phyloP scores from a whole-genome alignment of 1,140 invertebrate species.

The Solenopsis invicta region DNA sequence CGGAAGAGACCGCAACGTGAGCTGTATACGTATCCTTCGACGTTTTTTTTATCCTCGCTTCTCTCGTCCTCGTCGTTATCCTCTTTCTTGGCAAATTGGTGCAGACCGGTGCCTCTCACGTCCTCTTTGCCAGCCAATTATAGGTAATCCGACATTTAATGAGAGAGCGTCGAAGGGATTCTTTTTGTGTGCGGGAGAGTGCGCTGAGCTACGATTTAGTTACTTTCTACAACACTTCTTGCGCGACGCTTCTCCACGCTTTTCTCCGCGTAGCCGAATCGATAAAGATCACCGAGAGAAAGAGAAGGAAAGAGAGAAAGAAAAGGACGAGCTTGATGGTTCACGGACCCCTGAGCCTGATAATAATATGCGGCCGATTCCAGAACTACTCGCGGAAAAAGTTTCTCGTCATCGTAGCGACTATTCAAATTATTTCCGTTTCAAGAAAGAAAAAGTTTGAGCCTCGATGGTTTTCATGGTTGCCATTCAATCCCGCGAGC shows the following conservation, averaged over 20 bases:
- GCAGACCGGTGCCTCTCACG: constrained; percentile 11
- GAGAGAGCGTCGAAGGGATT: constrained; percentile 66
- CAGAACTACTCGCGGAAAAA: constrained; percentile 65
- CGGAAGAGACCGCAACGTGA: constrained; percentile 82
- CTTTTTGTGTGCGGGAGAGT: constrained; percentile 13
- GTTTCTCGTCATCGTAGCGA: constrained; percentile 73
- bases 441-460: constrained; percentile 60
- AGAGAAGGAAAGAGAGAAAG: constrained; percentile 9
- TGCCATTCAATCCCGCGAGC: constrained; percentile 41
- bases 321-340: neutral
- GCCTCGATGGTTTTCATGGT: constrained; percentile 49
- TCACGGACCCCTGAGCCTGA: constrained; percentile 64
- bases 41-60: constrained; percentile 40
- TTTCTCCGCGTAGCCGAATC: constrained; percentile 41
- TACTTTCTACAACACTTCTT: constrained; percentile 36
- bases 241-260: constrained; percentile 18
- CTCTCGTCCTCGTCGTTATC: constrained; percentile 34
- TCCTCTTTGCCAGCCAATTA: constrained; percentile 63
- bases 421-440: constrained; percentile 74
- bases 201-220: constrained; percentile 23
- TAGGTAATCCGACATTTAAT: constrained; percentile 70
- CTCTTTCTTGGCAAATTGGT: constrained; percentile 49
- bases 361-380: constrained; percentile 74
- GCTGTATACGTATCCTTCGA: constrained; percentile 79
- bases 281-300: constrained; percentile 54